Base-by-base conservation (phyloP, 2,113 vertebrate species). In the Thinocorus orbignyianus region DNA sequence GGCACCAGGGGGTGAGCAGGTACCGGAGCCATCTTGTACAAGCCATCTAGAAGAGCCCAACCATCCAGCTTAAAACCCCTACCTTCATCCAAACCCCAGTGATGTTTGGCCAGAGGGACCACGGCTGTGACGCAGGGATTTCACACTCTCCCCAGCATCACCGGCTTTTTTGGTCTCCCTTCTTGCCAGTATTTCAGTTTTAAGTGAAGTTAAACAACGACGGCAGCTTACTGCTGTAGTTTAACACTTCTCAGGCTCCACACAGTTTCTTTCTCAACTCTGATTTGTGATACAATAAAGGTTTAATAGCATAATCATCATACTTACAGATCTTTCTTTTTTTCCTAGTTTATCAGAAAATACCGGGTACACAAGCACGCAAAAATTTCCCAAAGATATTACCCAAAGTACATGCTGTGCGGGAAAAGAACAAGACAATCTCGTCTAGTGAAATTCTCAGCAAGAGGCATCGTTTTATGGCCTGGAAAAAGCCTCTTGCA, bases 371-470 rank as follows among this genome's bases (percentile, higher is more conserved):
- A 58, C 33, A 62, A 90, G 57, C 14, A 86, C 0, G 2, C 66
- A 92, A 60, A 85, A 89, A 91, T 72, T 73, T 85, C 73, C 62
- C 79, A 19, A 55, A 91, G 90, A 95, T 58, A 90, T 80, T 92
- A 93, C 58, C 71, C 74, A 41, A 95, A 93, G 91, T 57, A 92
- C 93, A 90, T 0, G 62, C 74, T 95, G 78, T 91, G 92, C 42
- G 5, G 87, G 82, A 92, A 95, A 96, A 87, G 86, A 95, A 96
- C 92, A 93, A 92, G 80, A 62, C 92, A 96, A 92, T 80, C 94
- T 96, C 5, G 1, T 90, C 74, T 81, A 94, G 65, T 86, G 91
- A 94, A 94, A 92, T 80, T 95, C 95, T 88, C 88, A 96, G 93
- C 91, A 92, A 94, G 90, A 92, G 81, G 51, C 3, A 4, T 68